Conservation (phyloP, 2,888 invertebrate species). For the Desoria tigrina region DNA sequence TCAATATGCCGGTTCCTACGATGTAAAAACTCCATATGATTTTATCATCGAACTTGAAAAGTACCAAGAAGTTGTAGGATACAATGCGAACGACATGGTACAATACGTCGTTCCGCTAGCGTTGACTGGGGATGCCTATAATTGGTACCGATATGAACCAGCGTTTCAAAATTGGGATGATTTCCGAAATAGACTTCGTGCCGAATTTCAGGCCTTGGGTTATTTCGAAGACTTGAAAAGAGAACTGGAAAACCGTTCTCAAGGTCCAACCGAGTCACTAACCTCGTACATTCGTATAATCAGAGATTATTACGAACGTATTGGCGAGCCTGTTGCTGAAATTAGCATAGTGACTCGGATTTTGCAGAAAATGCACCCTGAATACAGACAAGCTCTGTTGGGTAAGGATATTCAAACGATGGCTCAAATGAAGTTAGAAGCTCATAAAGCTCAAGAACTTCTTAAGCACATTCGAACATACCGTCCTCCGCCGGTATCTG, state of each 20-base stretch:
- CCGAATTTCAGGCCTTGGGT: constrained; percentile 16
- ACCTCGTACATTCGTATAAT: constrained; percentile 18
- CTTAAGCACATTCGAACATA: not conserved
- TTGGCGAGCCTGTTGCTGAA: constrained; percentile 1
- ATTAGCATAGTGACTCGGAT: not conserved
- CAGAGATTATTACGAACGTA: not conserved
- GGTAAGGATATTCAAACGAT: constrained; percentile 5
- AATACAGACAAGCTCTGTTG: constrained; percentile 1
- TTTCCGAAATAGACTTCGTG: constrained; percentile 5
- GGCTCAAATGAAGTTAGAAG: constrained; percentile 7
- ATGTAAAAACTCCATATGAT: constrained; percentile 14
- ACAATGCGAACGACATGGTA: constrained; percentile 1
- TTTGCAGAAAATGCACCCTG: constrained; percentile 17
- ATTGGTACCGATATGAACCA: constrained; percentile 12
- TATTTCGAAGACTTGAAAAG: constrained; percentile 12
- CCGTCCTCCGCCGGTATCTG: no score
- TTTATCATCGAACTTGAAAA: constrained; percentile 9
- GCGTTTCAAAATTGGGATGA: constrained; percentile 10
- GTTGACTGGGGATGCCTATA: constrained; percentile 8
- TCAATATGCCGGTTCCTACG: not conserved
- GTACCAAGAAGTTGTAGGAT: constrained; percentile 2
- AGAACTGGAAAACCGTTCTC: constrained; percentile 19
- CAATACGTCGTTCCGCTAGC: constrained; percentile 9
- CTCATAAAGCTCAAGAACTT: constrained; percentile 14
- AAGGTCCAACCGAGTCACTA: constrained; percentile 16